phyloP scores from a whole-genome alignment of 2,797 vertebrate genomes.

The Crax fasciolata region DNA sequence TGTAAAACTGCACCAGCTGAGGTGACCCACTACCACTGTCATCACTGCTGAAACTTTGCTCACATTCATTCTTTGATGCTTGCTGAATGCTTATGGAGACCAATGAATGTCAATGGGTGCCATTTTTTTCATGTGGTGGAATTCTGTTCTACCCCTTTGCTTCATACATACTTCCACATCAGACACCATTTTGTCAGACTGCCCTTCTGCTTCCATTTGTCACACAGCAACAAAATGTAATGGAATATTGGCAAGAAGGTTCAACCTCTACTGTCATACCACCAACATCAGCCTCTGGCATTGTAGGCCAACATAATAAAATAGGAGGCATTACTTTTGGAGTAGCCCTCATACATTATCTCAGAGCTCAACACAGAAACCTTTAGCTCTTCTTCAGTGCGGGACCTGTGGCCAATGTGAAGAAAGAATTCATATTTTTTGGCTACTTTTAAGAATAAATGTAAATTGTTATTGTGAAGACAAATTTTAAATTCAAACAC shows the following conservation, averaged over 20 bases:
- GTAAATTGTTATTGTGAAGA: not conserved
- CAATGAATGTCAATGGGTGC: not conserved
- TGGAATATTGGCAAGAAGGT: not conserved
- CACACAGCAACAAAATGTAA: not conserved
- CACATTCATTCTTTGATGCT: not conserved
- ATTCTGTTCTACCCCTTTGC: not conserved
- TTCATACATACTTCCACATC: not conserved
- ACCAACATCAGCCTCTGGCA: not conserved
- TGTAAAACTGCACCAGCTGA: not conserved
- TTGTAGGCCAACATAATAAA: not conserved
- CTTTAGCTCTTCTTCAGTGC: not conserved
- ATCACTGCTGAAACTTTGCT: not conserved
- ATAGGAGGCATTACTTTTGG: not conserved
- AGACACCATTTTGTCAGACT: not conserved
- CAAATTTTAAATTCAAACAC: not conserved
- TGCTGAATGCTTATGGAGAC: not conserved
- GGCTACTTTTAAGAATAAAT: not conserved
- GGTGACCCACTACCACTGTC: not conserved
- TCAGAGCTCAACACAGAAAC: conserved; percentile 3
- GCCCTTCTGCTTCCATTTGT: too few species aligned
- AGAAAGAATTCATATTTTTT: not conserved
- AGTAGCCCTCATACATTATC: not conserved
- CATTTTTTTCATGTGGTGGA: too few species aligned
- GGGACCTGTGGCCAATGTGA: not conserved
- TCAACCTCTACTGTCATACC: not conserved